Base-by-base conservation (phyloP, 2,888 invertebrate genomes). In the Malacosoma neustria region DNA sequence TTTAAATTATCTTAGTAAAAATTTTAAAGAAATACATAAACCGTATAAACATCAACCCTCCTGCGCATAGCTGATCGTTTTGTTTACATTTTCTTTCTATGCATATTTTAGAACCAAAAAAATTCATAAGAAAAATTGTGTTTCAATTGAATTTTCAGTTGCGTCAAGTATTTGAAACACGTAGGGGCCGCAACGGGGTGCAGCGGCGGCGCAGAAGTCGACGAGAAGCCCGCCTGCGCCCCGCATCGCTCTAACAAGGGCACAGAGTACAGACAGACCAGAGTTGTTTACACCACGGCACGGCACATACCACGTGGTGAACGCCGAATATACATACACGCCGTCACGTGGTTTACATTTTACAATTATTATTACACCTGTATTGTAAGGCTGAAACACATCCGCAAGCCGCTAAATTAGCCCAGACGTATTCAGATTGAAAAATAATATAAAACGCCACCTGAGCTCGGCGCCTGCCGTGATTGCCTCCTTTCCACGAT, bases 381-480 rank as follows among this genome's bases (percentile, higher is more conserved):
- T 54, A 57, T 54, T 54, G 45, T 38, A 37, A 41, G 41, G 51
- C 55, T 50, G 45, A 50, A 56, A 48, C 43, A 46, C 48, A 46
- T 43, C 53, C 49, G 47, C 47, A 57, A 44, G 49, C 48, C 45
- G 60, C 54, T 54, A 56, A 62, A 71, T 64, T 58, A 61, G 53
- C 52, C 57, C 54, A 62, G 51, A 50, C 49, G 57, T 73, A 73
- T 70, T 73, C 66, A 73, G 60, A 72, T 71, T 60, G 61, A 76
- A 80, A 77, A 76, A 68, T 66, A 62, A 72, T 68, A 66, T 48
- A 60, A 70, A 68, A 73, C 63, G 63, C 61, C 77, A 82, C 84
- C 84, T 79, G 73, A 74, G 75, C 79, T 75, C 80, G 75, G 72
- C 68, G 75, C 61, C 69, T 69, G 77, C 74, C 80, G 82, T 80